Conservation (phyloP, 2,888 invertebrate species). For the Erpobdella octoculata region DNA sequence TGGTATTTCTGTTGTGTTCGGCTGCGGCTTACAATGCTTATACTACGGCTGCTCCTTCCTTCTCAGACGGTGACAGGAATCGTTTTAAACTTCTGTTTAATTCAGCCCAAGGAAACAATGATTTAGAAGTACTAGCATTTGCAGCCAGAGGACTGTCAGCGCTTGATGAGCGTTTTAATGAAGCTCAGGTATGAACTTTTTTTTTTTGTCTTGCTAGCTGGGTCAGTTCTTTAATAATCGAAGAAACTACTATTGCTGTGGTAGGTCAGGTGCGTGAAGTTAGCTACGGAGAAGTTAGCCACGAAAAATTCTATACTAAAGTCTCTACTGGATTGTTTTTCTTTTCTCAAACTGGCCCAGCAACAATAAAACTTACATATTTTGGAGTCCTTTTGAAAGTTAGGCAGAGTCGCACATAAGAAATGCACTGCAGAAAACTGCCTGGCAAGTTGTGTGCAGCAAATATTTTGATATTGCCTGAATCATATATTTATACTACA, state of each 20-base stretch:
- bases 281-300: neutral
- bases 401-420: too few relatives aligned
- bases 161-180: constrained; percentile 22
- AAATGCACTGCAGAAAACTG: too few relatives aligned
- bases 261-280: neutral
- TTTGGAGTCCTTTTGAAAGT: too few relatives aligned
- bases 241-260: too few relatives aligned
- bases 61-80: constrained; percentile 23
- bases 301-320: neutral
- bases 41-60: constrained; percentile 1
- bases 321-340: too few relatives aligned
- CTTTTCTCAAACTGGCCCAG: too few relatives aligned
- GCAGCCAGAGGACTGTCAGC: constrained; percentile 17
- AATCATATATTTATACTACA: too few relatives aligned
- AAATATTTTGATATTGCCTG: too few relatives aligned
- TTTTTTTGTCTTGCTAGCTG: neutral
- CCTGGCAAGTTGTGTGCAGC: too few relatives aligned
- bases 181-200: constrained; percentile 20
- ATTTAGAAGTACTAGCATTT: constrained; percentile 13
- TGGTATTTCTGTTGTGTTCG: neutral
- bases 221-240: neutral
- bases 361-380: too few relatives aligned
- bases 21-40: neutral
- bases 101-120: constrained; percentile 6
- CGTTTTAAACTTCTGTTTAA: constrained; percentile 18